Conservation (phyloP, 2,797 vertebrate species). For the Artibeus lituratus region DNA sequence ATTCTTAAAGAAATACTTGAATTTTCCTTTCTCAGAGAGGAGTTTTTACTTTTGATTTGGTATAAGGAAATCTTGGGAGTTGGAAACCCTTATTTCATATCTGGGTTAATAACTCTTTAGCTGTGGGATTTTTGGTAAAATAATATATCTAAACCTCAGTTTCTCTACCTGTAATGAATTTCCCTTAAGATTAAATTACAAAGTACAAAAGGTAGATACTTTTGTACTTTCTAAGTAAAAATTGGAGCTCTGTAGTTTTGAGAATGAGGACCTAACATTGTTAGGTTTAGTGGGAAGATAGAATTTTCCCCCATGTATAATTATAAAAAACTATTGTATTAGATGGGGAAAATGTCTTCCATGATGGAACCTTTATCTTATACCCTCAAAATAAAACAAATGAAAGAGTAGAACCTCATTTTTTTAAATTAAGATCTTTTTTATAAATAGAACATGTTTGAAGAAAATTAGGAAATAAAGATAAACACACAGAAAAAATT, state of each 20-base stretch:
- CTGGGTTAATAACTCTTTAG: background rate
- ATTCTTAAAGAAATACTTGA: background rate
- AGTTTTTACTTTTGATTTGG: background rate
- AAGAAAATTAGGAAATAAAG: background rate
- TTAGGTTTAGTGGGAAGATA: slow-evolving; percentile 8
- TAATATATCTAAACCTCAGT: background rate
- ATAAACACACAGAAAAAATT: background rate
- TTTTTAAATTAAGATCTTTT: background rate
- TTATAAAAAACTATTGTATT: background rate
- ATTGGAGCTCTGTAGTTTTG: background rate
- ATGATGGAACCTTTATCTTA: background rate
- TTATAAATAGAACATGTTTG: background rate
- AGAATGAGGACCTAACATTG: background rate
- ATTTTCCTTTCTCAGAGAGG: background rate
- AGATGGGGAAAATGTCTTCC: background rate
- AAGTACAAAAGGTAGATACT: background rate
- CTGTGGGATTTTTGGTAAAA: background rate
- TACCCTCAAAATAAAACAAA: background rate
- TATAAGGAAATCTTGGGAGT: background rate
- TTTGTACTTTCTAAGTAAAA: background rate
- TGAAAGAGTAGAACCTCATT: background rate
- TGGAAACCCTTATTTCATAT: background rate
- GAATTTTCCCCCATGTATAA: background rate
- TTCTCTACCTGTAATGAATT: background rate
- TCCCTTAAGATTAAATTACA: background rate